phyloP scores from a whole-genome alignment of 2,797 vertebrate species.

The Anas flavirostris region DNA sequence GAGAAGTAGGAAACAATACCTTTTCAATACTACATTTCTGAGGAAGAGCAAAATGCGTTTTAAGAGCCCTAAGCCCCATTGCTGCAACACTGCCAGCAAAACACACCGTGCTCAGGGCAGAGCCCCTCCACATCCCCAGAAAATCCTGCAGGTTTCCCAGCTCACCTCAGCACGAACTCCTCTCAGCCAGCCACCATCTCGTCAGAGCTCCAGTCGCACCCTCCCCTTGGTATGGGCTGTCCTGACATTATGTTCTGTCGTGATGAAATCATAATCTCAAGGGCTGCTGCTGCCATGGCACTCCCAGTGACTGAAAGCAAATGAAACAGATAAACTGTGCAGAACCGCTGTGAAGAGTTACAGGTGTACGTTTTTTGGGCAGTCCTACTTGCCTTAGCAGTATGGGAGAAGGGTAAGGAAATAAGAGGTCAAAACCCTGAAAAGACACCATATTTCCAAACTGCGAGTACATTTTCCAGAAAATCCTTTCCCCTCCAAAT shows the following conservation, averaged over 20 bases:
- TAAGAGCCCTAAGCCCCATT: not conserved
- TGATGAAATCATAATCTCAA: not conserved
- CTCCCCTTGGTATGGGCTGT: not conserved
- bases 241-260: not conserved
- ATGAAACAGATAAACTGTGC: not conserved
- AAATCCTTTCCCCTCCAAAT: not conserved
- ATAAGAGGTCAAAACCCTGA: not conserved
- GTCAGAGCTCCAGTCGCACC: not conserved
- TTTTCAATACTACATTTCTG: not conserved
- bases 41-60: not conserved
- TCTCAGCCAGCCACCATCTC: not conserved
- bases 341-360: not conserved
- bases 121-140: not conserved
- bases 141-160: not conserved
- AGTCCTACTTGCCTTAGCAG: not conserved
- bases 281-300: not conserved
- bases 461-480: not conserved
- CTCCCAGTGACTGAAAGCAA: not conserved
- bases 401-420: not conserved
- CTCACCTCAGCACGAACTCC: not conserved
- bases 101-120: not conserved
- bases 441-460: not conserved
- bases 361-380: accelerated
- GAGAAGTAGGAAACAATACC: not conserved
- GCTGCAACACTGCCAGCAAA: not conserved